Base-by-base conservation (phyloP, 2,797 vertebrate genomes). In the Phataginus tetradactyla region DNA sequence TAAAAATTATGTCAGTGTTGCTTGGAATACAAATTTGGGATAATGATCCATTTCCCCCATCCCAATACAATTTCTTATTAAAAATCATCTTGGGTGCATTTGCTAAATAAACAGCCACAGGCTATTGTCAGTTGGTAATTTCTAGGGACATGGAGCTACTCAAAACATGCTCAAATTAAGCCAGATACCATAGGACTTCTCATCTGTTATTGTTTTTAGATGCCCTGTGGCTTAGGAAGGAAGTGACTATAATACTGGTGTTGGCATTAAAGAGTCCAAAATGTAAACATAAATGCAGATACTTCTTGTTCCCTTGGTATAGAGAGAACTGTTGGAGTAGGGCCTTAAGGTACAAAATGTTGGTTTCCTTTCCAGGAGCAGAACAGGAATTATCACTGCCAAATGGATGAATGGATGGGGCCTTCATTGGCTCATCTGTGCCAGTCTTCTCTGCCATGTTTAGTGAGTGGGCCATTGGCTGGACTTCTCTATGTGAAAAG, bases 61-160 rank as follows among this genome's bases (percentile, higher is more conserved):
- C 9, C 4, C 6, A 37, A 89, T 75, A 91, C 66, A 94, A 49
- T 84, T 92, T 91, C 81, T 94, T 86, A 88, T 59, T 85, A 49
- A 91, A 94, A 96, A 55, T 71, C 42, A 85, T 55, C 29, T 85
- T 90, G 71, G 13, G 12, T 78, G 13, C 25, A 53, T 27, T 97
- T 88, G 57, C 68, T 96, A 87, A 87, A 59, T 49, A 84, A 87
- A 85, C 34, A 92, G 27, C 32, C 66, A 80, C 14, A 72, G 55
- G 32, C 66, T 71, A 7, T 51, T 77, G 55, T 90, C 86, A 90
- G 37, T 11, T 69, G 75, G 37, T 34, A 51, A 71, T 90, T 90
- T 81, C 69, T 55, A 81, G 27, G 29, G 34, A 18, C 7, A 9
- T 4, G 59, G 80, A 77, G 9, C n/a, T 93, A 37, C 25, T 90